phyloP scores from a whole-genome alignment of 2,888 invertebrate species.

The Timandra comae region DNA sequence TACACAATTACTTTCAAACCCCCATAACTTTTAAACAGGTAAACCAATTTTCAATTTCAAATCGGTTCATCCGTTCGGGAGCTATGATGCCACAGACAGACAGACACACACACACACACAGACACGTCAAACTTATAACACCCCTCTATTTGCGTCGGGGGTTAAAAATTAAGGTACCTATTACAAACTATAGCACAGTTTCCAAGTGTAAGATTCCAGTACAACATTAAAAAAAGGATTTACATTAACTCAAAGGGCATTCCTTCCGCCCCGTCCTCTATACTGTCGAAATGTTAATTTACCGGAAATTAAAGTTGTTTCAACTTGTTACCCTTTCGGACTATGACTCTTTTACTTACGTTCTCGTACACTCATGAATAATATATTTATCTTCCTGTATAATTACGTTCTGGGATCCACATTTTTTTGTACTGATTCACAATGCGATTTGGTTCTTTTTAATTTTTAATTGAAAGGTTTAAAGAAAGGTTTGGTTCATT shows the following conservation, averaged over 20 bases:
- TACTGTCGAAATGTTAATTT: conserved; percentile 68
- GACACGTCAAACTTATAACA: too few relatives aligned
- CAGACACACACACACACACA: too few relatives aligned
- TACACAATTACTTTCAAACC: too few relatives aligned
- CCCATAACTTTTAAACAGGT: too few relatives aligned
- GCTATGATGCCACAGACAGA: too few relatives aligned
- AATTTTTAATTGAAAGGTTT: too few relatives aligned
- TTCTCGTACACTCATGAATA: conserved; percentile 34
- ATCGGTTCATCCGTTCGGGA: too few relatives aligned
- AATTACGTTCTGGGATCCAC: conserved; percentile 6
- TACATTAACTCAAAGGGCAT: conserved; percentile 54
- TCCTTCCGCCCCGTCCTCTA: conserved; percentile 49
- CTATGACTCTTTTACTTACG: conserved; percentile 44
- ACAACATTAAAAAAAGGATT: conserved; percentile 28
- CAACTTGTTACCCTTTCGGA: conserved; percentile 63
- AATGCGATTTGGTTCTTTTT: background rate
- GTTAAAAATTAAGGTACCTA: too few relatives aligned
- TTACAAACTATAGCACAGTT: too few relatives aligned
- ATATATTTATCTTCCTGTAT: conserved; percentile 19
- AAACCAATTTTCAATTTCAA: too few relatives aligned
- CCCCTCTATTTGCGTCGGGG: too few relatives aligned
- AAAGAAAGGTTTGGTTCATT: too few relatives aligned
- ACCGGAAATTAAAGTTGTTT: conserved; percentile 75
- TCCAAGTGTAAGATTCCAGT: conserved; percentile 3
- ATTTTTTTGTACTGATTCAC: conserved; percentile 1